These are phyloP conservation scores for Leptoclinus maculatus DNA, from an alignment of 2,797 vertebrate species.

Conservation along the genomic window DNA sequence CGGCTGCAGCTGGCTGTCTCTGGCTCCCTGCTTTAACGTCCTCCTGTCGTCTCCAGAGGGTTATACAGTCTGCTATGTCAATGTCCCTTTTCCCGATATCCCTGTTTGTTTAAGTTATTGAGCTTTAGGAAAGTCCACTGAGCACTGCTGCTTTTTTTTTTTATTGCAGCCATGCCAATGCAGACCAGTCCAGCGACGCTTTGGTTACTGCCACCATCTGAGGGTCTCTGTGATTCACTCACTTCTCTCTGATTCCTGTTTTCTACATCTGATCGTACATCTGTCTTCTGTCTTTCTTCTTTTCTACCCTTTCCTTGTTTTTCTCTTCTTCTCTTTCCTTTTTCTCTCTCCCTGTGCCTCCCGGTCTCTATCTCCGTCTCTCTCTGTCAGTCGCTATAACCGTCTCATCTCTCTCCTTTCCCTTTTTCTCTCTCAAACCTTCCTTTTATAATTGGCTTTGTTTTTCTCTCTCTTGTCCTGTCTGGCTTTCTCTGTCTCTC, in stretches of 20 bases:
- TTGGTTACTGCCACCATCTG: neutral
- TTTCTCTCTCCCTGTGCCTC: conserved; percentile 4
- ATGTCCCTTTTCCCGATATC: neutral
- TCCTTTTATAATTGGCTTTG: conserved; percentile 58
- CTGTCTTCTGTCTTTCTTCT: neutral
- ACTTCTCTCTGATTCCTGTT: conserved; percentile 6
- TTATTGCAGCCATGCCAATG: conserved; percentile 13
- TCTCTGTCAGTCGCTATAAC: conserved; percentile 45
- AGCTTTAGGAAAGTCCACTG: conserved; percentile 12
- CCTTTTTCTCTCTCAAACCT: conserved; percentile 32
- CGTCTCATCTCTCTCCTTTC: conserved; percentile 24
- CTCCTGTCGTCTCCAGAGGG: neutral
- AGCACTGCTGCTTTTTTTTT: conserved; percentile 16
- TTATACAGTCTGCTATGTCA: neutral
- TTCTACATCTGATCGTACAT: neutral
- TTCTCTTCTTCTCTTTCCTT: neutral
- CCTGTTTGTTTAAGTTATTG: conserved; percentile 12
- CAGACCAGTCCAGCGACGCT: conserved; percentile 20
- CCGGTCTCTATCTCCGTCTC: neutral
- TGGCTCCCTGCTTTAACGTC: conserved; percentile 12
- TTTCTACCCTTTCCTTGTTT: conserved; percentile 4
- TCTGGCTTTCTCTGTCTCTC: conserved; percentile 15
- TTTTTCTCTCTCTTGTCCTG: conserved; percentile 53
- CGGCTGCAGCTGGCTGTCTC: conserved; percentile 34
- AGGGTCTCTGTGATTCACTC: neutral